These are phyloP conservation scores for Ophonus ardosiacus DNA, from an alignment of 2,888 invertebrate genomes.

Conservation along the genomic window DNA sequence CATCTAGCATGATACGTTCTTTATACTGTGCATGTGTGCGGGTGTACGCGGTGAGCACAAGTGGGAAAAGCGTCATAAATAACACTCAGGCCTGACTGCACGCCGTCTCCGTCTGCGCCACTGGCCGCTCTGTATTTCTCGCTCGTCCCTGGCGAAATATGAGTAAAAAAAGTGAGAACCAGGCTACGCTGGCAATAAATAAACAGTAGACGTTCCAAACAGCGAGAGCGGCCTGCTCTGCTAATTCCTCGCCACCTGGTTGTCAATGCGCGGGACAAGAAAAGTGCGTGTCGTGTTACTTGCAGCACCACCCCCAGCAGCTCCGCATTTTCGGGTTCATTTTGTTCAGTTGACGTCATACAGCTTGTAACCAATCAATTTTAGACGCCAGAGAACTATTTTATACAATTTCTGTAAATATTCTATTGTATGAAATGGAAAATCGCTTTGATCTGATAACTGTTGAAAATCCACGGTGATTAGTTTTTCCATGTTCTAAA, in stretches of 20 bases:
- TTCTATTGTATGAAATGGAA: too few relatives aligned
- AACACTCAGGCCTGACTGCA: constrained; percentile 75
- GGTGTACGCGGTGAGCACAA: constrained; percentile 70
- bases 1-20: constrained; percentile 74
- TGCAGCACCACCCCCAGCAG: not conserved
- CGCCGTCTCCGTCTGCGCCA: constrained; percentile 67
- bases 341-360: too few relatives aligned
- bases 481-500: too few relatives aligned
- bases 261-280: constrained; percentile 44
- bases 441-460: too few relatives aligned
- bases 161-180: constrained; percentile 73
- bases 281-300: constrained; percentile 48
- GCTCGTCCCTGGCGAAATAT: constrained; percentile 72
- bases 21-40: constrained; percentile 72
- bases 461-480: too few relatives aligned
- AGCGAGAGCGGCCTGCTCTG: constrained; percentile 26
- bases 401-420: too few relatives aligned
- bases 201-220: constrained; percentile 69
- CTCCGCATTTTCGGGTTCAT: too few relatives aligned
- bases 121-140: constrained; percentile 65
- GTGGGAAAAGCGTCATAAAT: constrained; percentile 76
- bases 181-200: constrained; percentile 71
- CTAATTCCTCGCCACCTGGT: constrained; percentile 39
- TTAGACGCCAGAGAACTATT: too few relatives aligned
- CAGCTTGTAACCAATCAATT: too few relatives aligned